Conservation (phyloP, 2,888 invertebrate species). For the Orthosia cruda region DNA sequence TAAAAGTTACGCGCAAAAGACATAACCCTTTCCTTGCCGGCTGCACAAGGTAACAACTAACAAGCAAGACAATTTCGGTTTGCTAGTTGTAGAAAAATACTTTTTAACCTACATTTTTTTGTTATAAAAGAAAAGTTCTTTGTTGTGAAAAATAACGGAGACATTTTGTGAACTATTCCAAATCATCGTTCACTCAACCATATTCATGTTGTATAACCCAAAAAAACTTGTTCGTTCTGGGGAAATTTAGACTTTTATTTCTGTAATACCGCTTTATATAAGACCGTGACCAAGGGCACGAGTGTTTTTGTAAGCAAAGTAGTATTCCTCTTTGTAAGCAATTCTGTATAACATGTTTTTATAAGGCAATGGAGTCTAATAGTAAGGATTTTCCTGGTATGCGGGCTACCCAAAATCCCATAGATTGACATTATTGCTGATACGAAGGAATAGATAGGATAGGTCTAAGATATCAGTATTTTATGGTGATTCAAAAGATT, state of each 20-base stretch:
- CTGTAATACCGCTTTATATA: neutral
- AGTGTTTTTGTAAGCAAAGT: constrained; percentile 46
- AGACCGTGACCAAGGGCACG: neutral
- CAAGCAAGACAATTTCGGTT: too few species aligned
- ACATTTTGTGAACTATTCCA: neutral
- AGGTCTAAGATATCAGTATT: constrained; percentile 11
- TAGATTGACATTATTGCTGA: constrained; percentile 53
- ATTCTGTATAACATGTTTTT: constrained; percentile 45
- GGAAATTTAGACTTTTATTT: neutral
- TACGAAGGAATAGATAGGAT: constrained; percentile 27
- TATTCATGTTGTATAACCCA: neutral
- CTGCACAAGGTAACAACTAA: too few species aligned
- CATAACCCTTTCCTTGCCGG: too few species aligned
- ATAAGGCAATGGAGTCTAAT: constrained; percentile 16
- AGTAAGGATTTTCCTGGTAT: constrained; percentile 44
- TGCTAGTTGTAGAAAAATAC: too few species aligned
- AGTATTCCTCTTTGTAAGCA: constrained; percentile 19
- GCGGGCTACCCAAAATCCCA: constrained; percentile 9
- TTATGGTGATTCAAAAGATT: constrained; percentile 15
- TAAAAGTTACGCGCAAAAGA: too few species aligned
- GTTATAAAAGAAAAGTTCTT: too few species aligned
- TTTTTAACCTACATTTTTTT: too few species aligned
- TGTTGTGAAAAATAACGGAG: neutral
- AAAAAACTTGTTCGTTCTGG: neutral
- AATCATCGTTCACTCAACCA: constrained; percentile 5